Conservation (phyloP, 2,797 vertebrate species). For the Alfaro cultratus region DNA sequence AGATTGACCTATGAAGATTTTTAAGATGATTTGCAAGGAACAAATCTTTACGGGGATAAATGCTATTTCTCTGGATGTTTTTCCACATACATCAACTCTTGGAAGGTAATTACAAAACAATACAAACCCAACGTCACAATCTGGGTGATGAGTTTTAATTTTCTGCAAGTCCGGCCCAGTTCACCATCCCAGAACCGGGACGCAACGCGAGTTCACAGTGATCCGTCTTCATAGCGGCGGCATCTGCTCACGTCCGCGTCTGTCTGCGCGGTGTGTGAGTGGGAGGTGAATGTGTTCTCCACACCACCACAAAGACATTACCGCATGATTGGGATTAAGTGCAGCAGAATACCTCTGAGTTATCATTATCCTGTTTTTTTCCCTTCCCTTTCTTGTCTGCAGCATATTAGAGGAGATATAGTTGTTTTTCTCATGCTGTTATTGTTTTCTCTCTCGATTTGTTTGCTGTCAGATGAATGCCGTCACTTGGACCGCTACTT, state of each 20-base stretch:
- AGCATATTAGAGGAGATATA: slow-evolving; percentile 5
- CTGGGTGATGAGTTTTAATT: neutral
- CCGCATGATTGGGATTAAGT: slow-evolving; percentile 69
- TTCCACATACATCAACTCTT: neutral
- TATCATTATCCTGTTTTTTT: slow-evolving; percentile 40
- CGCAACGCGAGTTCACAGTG: slow-evolving; percentile 28
- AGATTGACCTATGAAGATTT: too few species aligned
- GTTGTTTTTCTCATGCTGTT: neutral
- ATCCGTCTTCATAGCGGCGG: slow-evolving; percentile 69
- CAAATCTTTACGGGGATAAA: neutral
- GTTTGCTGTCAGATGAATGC: slow-evolving; percentile 48
- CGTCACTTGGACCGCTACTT: slow-evolving; percentile 41
- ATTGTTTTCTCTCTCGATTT: slow-evolving; percentile 46
- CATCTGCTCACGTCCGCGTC: slow-evolving; percentile 68
- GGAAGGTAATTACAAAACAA: neutral
- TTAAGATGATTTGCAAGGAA: too few species aligned
- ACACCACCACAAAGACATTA: slow-evolving; percentile 63
- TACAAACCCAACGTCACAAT: neutral
- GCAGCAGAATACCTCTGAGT: slow-evolving; percentile 57
- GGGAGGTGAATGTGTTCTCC: slow-evolving; percentile 66
- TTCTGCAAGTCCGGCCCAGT: neutral
- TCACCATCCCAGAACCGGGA: slow-evolving; percentile 21
- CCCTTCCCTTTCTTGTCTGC: neutral
- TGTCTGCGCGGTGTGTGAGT: slow-evolving; percentile 66
- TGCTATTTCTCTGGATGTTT: too few species aligned